Evolutionary conservation across 1,140 invertebrate genomes (phyloP).

Genomic region (Drosophila seguyi): DNA sequence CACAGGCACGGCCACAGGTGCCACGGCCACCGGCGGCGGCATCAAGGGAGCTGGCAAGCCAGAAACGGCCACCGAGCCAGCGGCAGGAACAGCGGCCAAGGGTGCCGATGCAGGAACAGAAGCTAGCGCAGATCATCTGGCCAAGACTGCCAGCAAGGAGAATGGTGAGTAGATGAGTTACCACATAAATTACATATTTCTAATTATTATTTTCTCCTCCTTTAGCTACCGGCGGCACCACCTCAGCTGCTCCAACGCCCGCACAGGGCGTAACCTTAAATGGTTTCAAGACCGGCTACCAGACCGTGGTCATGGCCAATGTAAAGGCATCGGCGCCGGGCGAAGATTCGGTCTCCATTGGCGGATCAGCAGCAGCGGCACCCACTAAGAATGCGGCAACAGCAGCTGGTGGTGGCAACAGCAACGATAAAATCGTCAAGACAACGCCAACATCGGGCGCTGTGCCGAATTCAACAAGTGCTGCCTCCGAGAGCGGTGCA

Average conservation of each 20-base stretch:
- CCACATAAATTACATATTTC: too few species aligned
- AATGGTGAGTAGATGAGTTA: background rate
- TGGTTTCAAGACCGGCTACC: conserved; percentile 71
- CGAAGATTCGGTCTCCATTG: conserved; percentile 28
- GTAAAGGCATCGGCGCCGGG: conserved; percentile 19
- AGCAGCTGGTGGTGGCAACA: background rate
- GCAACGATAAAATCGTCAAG: conserved; percentile 56
- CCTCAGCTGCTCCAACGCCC: conserved; percentile 21
- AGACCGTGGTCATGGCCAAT: conserved; percentile 71
- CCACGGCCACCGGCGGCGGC: conserved; percentile 1
- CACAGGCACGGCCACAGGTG: conserved; percentile 2
- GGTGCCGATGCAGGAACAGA: conserved; percentile 25
- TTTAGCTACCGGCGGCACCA: conserved; percentile 32
- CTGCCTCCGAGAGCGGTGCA: conserved; percentile 9
- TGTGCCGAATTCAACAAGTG: conserved; percentile 2
- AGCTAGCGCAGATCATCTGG: conserved; percentile 18
- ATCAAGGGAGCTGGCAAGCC: conserved; percentile 37
- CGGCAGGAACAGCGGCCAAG: conserved; percentile 25
- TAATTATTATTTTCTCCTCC: background rate
- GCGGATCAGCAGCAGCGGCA: conserved; percentile 17
- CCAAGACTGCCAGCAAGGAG: conserved; percentile 38
- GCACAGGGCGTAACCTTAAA: conserved; percentile 59
- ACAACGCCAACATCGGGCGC: conserved; percentile 25
- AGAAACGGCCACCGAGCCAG: conserved; percentile 17
- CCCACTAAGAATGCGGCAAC: conserved; percentile 31